Percentiles rank a stretch among this genome's conserved stretches.
These are phyloP conservation scores for Threskiornis aethiopicus DNA, from an alignment of 2,797 vertebrate genomes.

Conservation along the genomic window DNA sequence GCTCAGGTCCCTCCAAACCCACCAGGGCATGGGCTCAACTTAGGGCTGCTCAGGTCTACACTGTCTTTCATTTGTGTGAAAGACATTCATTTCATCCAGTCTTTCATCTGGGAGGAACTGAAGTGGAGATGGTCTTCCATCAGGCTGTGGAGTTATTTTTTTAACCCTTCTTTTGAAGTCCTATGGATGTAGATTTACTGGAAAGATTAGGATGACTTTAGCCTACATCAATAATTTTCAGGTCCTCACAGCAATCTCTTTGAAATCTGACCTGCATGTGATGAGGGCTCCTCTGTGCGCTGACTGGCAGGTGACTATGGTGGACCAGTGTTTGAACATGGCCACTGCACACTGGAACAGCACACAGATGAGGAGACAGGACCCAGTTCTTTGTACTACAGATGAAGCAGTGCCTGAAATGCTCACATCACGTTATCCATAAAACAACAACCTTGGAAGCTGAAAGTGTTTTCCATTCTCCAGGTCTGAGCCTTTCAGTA, in stretches of 20 bases:
- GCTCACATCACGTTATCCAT: not conserved
- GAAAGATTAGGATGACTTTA: not conserved
- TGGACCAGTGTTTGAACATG: too few species aligned
- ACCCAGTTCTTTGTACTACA: not conserved
- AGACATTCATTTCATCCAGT: too few species aligned
- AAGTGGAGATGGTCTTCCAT: not conserved
- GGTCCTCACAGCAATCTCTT: not conserved
- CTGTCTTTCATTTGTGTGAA: not conserved
- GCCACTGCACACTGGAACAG: not conserved
- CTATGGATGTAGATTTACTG: not conserved
- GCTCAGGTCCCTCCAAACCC: not conserved
- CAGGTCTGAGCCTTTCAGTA: not conserved
- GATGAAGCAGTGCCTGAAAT: not conserved
- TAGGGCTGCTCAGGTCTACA: not conserved
- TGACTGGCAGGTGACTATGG: not conserved
- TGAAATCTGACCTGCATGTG: not conserved
- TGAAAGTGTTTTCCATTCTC: not conserved
- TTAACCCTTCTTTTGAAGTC: not conserved
- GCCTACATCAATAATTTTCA: not conserved
- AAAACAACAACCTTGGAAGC: not conserved
- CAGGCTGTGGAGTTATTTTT: rapidly evolving
- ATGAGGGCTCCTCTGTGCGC: not conserved
- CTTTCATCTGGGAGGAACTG: not conserved
- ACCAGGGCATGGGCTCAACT: rapidly evolving
- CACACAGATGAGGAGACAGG: rapidly evolving